Base-by-base conservation (phyloP, 2,797 vertebrate species). In the Meda fulgida region DNA sequence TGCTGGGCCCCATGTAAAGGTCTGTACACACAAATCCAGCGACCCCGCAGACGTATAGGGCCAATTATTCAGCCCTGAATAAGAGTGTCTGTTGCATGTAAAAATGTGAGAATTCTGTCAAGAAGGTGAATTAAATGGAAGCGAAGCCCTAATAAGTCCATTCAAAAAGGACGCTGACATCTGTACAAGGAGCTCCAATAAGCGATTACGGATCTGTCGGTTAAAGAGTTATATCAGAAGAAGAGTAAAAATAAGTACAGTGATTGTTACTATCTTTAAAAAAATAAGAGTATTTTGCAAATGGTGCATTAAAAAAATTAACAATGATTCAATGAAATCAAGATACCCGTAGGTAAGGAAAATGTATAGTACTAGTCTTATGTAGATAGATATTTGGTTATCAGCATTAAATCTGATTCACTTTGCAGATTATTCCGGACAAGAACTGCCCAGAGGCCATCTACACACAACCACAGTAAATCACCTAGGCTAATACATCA, bases 21-120 rank as follows among this genome's bases (percentile, higher is more conserved):
- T 40, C 16, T 94, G 92, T 94, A 92, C 92, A 94, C 66, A 91
- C 92, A 90, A 89, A 94, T 95, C 93, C 95, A 94, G 93, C 90
- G 92, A 88, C 92, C 91, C 89, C 89, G 92, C 91, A 92, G 92
- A 95, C 92, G 92, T 91, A 31, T 31, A 92, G 93, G 93, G 92
- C 93, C 92, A 95, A 95, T 95, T 95, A 94, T 93, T 92, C 90
- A 86, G 91, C 92, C 92, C 93, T 91, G 69, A 78, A 72, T 65
- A 71, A 63, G 84, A 26, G 73, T 1, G 69, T 63, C 75, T 46
- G 73, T 23, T 53, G 63, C 38, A 46, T 71, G 77, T 58, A n/a
- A 67, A 51, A 46, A 55, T 55, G 11, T 5, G 77, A 72, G 69
- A 85, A 72, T 36, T 79, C 70, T 72, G 36, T 46, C 43, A 66